Base-by-base conservation (phyloP, 2,888 invertebrate species). In the Xestia rhomboidea region DNA sequence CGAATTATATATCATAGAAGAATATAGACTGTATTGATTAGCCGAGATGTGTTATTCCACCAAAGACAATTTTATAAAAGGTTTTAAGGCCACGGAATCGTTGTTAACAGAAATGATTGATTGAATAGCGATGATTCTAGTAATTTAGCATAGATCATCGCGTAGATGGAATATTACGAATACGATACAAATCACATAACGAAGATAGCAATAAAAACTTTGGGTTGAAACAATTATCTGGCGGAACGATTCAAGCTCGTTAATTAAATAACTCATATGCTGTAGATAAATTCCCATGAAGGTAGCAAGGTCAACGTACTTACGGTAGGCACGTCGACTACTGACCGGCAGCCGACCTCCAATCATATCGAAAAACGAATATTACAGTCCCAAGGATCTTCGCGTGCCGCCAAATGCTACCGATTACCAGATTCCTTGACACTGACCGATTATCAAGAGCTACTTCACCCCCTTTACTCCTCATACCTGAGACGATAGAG, bases 401-500 rank as follows among this genome's bases (percentile, higher is more conserved):
- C 88, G 92, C 92, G 92, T 92, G 92, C 91, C 91, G 91, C 91
- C 89, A 89, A 90, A 90, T 88, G 93, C 93, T 93, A 93, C 93
- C 92, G 94, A 94, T 95, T 95, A 94, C 89, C 87, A 89, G 91
- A 95, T 95, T 93, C 94, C 91, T 90, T 90, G 90, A 91, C 88
- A 81, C 18, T 44, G 63, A 79, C 89, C 76, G 67, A 60, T 60
- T 70, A 81, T 27, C 11, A 75, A 79, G 78, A 83, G 44, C 87
- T 75, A 46, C 71, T 38, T 13, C 41, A 24, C 24, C 46, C 57
- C 57, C 24, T 44, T 41, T 64, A 46, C 24, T 24, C 27, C 5
- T 34, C 0, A 30, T 13, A 67, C 64, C 13, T 10, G 13, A 27
- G 41, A 46, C 34, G 24, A 57, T 63, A 18, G 0, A 51, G 27